Conservation (phyloP, 2,888 invertebrate species). For the Catotricha subobsoleta region DNA sequence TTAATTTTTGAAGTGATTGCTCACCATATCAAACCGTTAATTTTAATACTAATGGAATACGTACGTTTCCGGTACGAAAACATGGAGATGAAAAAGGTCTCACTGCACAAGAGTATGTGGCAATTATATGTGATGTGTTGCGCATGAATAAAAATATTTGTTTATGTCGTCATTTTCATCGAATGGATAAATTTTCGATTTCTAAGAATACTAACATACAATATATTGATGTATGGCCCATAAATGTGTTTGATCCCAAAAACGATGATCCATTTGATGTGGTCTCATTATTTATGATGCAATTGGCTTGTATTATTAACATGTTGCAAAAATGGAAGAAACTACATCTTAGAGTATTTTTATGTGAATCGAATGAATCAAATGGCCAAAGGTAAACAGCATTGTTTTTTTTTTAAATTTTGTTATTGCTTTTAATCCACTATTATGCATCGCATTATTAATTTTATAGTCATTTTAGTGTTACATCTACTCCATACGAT, state of each 20-base stretch:
- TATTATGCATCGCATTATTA: too few species aligned
- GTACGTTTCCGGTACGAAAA: constrained; percentile 37
- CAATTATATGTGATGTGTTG: constrained; percentile 71
- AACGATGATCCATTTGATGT: constrained; percentile 72
- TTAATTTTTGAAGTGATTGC: constrained; percentile 16
- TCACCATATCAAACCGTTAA: constrained; percentile 42
- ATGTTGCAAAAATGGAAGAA: constrained; percentile 82
- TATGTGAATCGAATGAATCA: constrained; percentile 44
- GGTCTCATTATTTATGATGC: constrained; percentile 86
- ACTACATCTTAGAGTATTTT: constrained; percentile 66
- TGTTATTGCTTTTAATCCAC: too few species aligned
- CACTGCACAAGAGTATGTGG: constrained; percentile 52
- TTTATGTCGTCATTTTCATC: constrained; percentile 78
- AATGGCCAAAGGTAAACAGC: constrained; percentile 17
- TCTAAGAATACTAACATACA: constrained; percentile 43
- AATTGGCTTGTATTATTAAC: constrained; percentile 86
- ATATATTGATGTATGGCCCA: constrained; percentile 96
- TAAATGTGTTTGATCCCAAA: constrained; percentile 68
- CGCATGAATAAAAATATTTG: constrained; percentile 90
- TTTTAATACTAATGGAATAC: constrained; percentile 32
- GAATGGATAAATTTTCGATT: constrained; percentile 59
- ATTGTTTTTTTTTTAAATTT: not conserved
- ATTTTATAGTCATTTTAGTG: constrained; percentile 25
- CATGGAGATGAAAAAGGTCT: constrained; percentile 30
- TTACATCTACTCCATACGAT: constrained; percentile 12